Evolutionary conservation across 1,140 invertebrate species (phyloP), one percentile per base, ranked within the genome.

Genomic region (Marisa cornuarietis): DNA sequence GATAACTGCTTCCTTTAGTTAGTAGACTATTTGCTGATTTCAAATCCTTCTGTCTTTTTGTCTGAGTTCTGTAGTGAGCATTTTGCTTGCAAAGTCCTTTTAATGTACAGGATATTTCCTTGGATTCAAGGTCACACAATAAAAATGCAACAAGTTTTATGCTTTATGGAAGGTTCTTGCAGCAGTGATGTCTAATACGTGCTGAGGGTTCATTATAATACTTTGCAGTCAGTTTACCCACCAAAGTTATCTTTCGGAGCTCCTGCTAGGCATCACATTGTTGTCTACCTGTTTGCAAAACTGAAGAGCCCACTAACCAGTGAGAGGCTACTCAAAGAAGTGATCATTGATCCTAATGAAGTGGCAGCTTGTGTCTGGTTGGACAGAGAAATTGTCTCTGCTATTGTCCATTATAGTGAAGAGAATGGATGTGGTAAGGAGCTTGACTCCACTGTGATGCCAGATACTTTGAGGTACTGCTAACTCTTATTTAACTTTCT

Each of bases 191-290:
- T 26, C 49, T 65, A 22, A 2, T 14, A 61, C 24, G 66, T 42
- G n/a, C 24, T 22, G 24, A 31, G 58, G 11, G 16, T 42, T 58
- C 11, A 75, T 26, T 75, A 66, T 79, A 42, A 42, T 42, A 2
- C 62, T 52, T 83, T 82, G 49, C 68, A 88, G 87, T 90, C 89
- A 2, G 85, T 87, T 22, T 91, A 84, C 79, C 90, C 90, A 26
- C 83, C 88, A 22, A 85, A 87, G 73, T 80, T 90, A 49, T 80
- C 82, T 9, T 49, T 85, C 16, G 90, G 90, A 20, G 75, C 81
- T 8, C 90, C 90, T 31, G 83, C 73, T n/a, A 82, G 88, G 58
- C 90, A 91, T 75, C 90, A 91, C 81, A 79, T 91, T 65, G 90
- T 91, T 24, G 78, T 89, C 13, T 91, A 91, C 71, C 79, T 90